phyloP scores from a whole-genome alignment of 2,113 vertebrate species.

The Strigops habroptila region DNA sequence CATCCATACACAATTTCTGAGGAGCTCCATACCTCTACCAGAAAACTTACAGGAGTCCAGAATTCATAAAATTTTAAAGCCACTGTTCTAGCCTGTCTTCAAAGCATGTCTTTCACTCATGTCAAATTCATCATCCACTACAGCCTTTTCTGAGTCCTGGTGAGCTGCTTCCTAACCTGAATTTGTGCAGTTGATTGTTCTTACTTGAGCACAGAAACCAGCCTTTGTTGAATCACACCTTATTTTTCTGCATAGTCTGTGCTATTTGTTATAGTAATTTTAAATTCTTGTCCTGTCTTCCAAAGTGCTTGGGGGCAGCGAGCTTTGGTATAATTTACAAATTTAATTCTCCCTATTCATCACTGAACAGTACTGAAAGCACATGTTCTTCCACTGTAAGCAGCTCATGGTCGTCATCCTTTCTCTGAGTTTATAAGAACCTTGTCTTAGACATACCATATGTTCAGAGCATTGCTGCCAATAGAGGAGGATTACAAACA shows the following conservation, averaged over 20 bases:
- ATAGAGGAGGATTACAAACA: conserved; percentile 2
- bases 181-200: neutral
- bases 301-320: conserved; percentile 8
- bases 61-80: neutral
- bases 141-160: neutral
- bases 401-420: conserved; percentile 18
- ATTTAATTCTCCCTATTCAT: conserved; percentile 48
- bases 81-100: neutral
- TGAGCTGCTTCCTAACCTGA: neutral
- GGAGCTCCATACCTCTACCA: neutral
- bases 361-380: conserved; percentile 32
- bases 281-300: conserved; percentile 42
- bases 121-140: neutral
- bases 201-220: neutral
- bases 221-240: conserved; percentile 7
- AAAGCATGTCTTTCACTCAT: neutral
- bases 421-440: conserved; percentile 5
- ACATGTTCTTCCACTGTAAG: conserved; percentile 38
- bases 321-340: conserved; percentile 47
- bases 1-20: neutral
- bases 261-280: conserved; percentile 15
- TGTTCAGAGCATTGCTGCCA: conserved; percentile 44
- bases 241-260: neutral
- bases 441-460: conserved; percentile 46
- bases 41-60: neutral